phyloP scores from a whole-genome alignment of 2,113 vertebrate species.

The Triplophysa siluroides region DNA sequence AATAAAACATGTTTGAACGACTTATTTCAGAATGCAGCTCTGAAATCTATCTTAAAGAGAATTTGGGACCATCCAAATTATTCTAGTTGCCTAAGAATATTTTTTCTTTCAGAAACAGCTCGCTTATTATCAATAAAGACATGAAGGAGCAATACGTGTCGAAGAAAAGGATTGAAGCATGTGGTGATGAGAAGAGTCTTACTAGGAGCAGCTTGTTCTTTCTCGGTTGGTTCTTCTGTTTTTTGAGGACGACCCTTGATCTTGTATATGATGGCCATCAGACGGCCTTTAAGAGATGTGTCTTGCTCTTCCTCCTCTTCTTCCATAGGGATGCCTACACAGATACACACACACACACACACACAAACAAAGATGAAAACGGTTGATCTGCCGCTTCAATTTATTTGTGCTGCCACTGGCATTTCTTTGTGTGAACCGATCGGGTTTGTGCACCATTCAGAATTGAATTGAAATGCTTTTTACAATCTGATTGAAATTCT shows the following conservation, averaged over 20 bases:
- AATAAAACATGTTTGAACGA: neutral
- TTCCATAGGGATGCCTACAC: conserved; percentile 90
- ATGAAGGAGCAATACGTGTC: neutral
- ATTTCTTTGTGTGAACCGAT: neutral
- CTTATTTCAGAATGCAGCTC: neutral
- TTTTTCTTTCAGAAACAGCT: neutral
- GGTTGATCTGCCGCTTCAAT: neutral
- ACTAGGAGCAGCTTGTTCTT: conserved; percentile 84
- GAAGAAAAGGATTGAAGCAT: neutral
- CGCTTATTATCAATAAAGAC: too few species aligned
- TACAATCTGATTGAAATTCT: too few species aligned
- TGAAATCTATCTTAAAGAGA: neutral
- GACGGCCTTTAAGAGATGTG: conserved; percentile 84
- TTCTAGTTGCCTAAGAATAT: neutral
- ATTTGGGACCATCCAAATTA: neutral
- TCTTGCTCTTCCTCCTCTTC: conserved; percentile 89
- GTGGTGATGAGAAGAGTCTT: conserved; percentile 61
- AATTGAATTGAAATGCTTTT: too few species aligned
- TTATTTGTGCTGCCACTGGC: neutral
- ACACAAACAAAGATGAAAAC: neutral
- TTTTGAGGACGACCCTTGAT: conserved; percentile 88
- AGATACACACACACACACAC: conserved; percentile 21
- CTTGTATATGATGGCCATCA: conserved; percentile 86
- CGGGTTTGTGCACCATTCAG: neutral
- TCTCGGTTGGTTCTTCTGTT: conserved; percentile 80